Evolutionary conservation across 1,140 invertebrate species (phyloP), one percentile per base, ranked within the genome.

Genomic region (Drosophila mauritiana): DNA sequence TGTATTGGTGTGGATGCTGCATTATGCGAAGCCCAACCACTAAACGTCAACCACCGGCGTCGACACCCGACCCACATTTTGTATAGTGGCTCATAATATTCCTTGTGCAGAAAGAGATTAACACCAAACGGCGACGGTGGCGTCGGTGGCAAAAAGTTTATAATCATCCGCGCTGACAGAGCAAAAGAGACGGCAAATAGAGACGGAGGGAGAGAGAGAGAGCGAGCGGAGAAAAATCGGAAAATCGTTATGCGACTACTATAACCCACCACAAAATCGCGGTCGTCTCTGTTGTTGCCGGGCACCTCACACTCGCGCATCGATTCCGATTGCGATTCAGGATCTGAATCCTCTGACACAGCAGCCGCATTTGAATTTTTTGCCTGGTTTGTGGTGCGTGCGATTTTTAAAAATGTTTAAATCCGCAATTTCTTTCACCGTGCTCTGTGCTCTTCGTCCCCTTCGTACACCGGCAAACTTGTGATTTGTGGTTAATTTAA

Each of bases 1-100:
- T 42, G 62, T 65, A 34, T 75, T 61, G 42, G 49, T 57, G 39
- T 36, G 52, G 58, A 56, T 64, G 84, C 84, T 78, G 84, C 80
- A 80, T 70, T 73, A 78, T 52, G 51, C 67, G 64, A 78, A 59
- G 63, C 59, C 74, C 82, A 88, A 86, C 82, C 82, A 86, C 82
- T 89, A 89, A 84, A 89, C 84, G 85, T 89, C 84, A 89, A 89
- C 84, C 84, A 89, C 84, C 84, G 76, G 75, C 84, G 68, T 84
- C 84, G 78, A 74, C 84, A 78, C 63, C 73, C 78, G 74, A 76
- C 84, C 82, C 80, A 89, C 73, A 86, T 76, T 76, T 76, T 55
- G 63, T 55, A 76, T 67, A 78, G 74, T 81, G 74, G 59, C 43
- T 85, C 65, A 83, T 85, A 85, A 80, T 88, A 62, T 89, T 88